These are phyloP conservation scores for Andrena hattorfiana DNA, from an alignment of 2,888 invertebrate genomes.

Conservation along the genomic window DNA sequence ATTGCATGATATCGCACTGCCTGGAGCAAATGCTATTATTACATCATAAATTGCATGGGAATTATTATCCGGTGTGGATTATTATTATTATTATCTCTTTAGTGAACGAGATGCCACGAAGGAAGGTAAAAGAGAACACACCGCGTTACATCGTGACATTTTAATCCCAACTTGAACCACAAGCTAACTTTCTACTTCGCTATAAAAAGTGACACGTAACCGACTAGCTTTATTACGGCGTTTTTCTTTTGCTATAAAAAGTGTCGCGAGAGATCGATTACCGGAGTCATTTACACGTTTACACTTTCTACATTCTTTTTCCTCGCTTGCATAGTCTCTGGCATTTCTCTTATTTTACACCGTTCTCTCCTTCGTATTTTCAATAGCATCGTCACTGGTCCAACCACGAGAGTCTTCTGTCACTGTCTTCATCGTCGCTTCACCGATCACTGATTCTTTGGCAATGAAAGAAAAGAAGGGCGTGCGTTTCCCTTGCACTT, in stretches of 20 bases:
- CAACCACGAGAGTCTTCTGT: constrained; percentile 10
- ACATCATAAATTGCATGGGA: too few relatives aligned
- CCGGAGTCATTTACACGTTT: constrained; percentile 58
- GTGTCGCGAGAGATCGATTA: constrained; percentile 53
- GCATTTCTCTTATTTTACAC: constrained; percentile 14
- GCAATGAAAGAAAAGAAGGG: background rate
- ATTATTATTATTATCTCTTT: background rate
- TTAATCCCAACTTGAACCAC: constrained; percentile 73
- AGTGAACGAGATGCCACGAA: background rate
- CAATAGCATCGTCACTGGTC: background rate
- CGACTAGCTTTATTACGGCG: constrained; percentile 65
- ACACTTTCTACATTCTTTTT: constrained; percentile 48
- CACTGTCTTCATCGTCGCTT: background rate
- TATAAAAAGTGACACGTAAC: constrained; percentile 74
- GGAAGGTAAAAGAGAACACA: constrained; percentile 43
- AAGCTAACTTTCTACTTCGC: constrained; percentile 70
- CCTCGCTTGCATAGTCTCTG: background rate
- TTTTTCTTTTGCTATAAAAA: constrained; percentile 66
- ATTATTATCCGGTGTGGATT: too few relatives aligned
- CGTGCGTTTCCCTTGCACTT: background rate
- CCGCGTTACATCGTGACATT: constrained; percentile 65
- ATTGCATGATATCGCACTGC: too few relatives aligned
- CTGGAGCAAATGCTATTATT: too few relatives aligned
- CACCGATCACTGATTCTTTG: constrained; percentile 9
- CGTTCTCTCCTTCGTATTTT: background rate